Conservation (phyloP, 2,113 vertebrate species). For the Barnardius zonarius region DNA sequence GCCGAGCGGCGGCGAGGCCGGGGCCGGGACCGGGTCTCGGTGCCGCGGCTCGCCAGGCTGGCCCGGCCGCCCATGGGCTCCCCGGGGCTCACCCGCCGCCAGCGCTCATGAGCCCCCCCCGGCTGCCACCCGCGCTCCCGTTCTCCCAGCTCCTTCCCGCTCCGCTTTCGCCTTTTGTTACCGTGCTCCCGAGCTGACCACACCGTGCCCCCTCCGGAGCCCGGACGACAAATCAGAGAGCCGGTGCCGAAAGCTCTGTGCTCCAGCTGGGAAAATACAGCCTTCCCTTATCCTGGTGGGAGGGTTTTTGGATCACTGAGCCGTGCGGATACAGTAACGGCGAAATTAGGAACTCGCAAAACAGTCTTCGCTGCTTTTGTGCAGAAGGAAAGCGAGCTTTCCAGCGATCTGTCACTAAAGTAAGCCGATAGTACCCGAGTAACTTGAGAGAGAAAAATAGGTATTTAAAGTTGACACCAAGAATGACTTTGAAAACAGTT, state of each 20-base stretch:
- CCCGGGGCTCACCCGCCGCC: background rate
- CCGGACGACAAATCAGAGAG: conserved; percentile 7
- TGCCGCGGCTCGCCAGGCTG: background rate
- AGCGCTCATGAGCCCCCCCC: background rate
- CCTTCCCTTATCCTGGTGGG: conserved; percentile 35
- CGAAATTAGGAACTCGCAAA: background rate
- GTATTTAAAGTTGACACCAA: background rate
- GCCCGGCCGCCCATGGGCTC: conserved; percentile 2
- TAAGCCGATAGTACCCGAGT: background rate
- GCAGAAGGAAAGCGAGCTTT: background rate
- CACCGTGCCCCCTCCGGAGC: background rate
- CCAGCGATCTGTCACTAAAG: background rate
- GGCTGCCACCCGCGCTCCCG: background rate
- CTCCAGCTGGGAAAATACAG: background rate
- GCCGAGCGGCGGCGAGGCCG: background rate
- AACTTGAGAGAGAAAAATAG: background rate
- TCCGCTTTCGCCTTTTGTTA: background rate
- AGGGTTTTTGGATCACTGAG: conserved; percentile 46
- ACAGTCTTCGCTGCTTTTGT: background rate
- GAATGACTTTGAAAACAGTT: background rate
- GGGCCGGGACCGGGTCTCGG: background rate
- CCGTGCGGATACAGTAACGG: conserved; percentile 21
- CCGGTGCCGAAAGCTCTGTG: background rate
- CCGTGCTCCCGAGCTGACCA: background rate
- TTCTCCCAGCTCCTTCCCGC: background rate